Evolutionary conservation across 2,888 invertebrate genomes (phyloP).

Genomic region (Augiades crinisus): DNA sequence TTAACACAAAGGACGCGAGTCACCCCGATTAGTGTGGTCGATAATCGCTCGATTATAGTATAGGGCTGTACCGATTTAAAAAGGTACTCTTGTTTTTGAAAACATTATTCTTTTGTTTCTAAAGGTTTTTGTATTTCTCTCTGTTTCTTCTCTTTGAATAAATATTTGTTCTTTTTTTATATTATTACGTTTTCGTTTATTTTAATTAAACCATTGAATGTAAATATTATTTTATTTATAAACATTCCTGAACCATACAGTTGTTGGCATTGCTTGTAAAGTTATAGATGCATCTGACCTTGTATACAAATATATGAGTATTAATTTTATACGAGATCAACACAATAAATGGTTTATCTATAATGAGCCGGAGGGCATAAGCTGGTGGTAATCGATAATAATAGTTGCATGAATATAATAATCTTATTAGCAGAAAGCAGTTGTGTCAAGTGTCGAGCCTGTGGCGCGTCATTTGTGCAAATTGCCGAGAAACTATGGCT

Average conservation of each 20-base stretch:
- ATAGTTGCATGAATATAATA: constrained; percentile 46
- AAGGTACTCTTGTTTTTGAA: neutral
- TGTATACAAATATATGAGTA: constrained; percentile 2
- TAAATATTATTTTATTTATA: too few species aligned
- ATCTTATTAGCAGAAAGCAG: constrained; percentile 59
- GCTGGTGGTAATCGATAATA: constrained; percentile 44
- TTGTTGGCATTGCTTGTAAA: neutral
- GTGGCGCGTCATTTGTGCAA: constrained; percentile 60
- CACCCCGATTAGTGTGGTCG: constrained; percentile 59
- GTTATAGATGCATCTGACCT: neutral
- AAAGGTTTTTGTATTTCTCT: neutral
- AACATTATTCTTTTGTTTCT: too few species aligned
- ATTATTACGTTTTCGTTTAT: too few species aligned
- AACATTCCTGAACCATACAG: too few species aligned
- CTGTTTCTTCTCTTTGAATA: too few species aligned
- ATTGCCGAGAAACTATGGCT: constrained; percentile 63
- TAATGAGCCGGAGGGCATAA: neutral
- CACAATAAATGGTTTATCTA: neutral
- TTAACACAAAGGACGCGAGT: constrained; percentile 34
- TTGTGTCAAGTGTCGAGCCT: constrained; percentile 44
- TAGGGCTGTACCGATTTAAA: constrained; percentile 38
- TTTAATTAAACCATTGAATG: too few species aligned
- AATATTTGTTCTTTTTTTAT: too few species aligned
- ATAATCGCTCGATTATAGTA: constrained; percentile 55
- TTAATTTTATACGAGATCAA: neutral